Conservation (phyloP, 1,140 invertebrate species). For the Nomia melanderi region DNA sequence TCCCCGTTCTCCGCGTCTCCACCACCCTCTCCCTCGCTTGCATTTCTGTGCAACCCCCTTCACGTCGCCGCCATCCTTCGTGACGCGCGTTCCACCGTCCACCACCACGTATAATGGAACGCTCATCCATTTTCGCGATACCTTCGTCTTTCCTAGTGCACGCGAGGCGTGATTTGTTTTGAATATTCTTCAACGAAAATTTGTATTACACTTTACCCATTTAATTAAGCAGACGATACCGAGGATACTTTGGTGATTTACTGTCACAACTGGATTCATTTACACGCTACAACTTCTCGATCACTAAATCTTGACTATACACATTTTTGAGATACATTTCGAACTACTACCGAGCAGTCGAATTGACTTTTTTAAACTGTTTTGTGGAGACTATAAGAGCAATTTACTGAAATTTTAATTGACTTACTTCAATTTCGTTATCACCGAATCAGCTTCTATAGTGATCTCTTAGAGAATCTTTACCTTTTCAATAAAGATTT, state of each 20-base stretch:
- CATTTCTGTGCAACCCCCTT: neutral
- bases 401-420: no score
- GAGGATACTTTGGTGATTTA: slow-evolving; percentile 8
- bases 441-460: no score
- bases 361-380: no score
- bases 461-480: no score
- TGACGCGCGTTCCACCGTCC: slow-evolving; percentile 21
- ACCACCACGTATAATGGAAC: slow-evolving; percentile 53
- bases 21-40: slow-evolving; percentile 1
- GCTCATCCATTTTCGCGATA: slow-evolving; percentile 57
- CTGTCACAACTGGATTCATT: neutral
- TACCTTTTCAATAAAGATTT: no score
- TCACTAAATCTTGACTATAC: no score
- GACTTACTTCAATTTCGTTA: no score
- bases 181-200: slow-evolving; percentile 27
- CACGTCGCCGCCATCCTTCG: slow-evolving; percentile 17
- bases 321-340: no score
- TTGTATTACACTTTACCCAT: slow-evolving; percentile 15
- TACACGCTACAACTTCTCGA: no score
- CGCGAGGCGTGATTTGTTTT: slow-evolving; percentile 41
- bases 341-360: no score
- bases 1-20: slow-evolving; percentile 11
- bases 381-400: no score
- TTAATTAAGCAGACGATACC: slow-evolving; percentile 27
- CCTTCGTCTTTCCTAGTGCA: slow-evolving; percentile 36